Percentiles rank a stretch among this genome's conserved stretches.
These are phyloP conservation scores for Bufotes viridis DNA, from an alignment of 2,797 vertebrate genomes.

Conservation along the genomic window DNA sequence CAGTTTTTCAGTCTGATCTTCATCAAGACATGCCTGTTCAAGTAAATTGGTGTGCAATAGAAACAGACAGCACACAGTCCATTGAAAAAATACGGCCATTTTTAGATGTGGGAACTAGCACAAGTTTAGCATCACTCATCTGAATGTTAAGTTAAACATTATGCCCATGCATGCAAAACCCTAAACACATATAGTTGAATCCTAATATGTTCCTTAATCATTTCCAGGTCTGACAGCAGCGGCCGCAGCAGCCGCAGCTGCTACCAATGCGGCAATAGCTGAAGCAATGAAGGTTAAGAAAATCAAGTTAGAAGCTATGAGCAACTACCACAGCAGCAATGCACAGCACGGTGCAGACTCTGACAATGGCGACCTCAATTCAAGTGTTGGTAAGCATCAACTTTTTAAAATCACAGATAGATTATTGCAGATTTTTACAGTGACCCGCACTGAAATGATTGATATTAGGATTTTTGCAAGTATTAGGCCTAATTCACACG, in stretches of 20 bases:
- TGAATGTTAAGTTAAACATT: too few species aligned
- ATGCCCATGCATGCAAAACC: background rate
- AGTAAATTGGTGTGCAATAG: too few species aligned
- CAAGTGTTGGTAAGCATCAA: constrained; percentile 87
- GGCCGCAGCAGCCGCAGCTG: constrained; percentile 90
- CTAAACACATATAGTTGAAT: background rate
- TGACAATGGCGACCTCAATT: constrained; percentile 97
- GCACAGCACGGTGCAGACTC: constrained; percentile 91
- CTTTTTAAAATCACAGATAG: background rate
- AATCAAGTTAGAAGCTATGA: constrained; percentile 99
- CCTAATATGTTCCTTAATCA: constrained; percentile 43
- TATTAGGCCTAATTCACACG: too few species aligned
- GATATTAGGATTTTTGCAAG: too few species aligned
- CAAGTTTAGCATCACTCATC: too few species aligned
- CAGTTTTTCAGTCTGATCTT: too few species aligned
- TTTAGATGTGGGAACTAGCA: too few species aligned
- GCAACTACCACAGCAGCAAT: constrained; percentile 93
- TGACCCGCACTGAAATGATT: too few species aligned
- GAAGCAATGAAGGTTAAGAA: constrained; percentile 99
- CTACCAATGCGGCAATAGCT: constrained; percentile 96
- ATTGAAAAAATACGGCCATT: too few species aligned
- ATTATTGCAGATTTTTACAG: background rate
- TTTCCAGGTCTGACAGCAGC: constrained; percentile 92
- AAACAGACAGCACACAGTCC: too few species aligned
- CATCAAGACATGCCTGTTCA: too few species aligned